A percentile compares a stretch with the other conserved stretches of the same genome.
These are phyloP conservation scores for Pseudorhombus dupliciocellatus DNA, from an alignment of 2,113 vertebrate genomes.

Conservation along the genomic window DNA sequence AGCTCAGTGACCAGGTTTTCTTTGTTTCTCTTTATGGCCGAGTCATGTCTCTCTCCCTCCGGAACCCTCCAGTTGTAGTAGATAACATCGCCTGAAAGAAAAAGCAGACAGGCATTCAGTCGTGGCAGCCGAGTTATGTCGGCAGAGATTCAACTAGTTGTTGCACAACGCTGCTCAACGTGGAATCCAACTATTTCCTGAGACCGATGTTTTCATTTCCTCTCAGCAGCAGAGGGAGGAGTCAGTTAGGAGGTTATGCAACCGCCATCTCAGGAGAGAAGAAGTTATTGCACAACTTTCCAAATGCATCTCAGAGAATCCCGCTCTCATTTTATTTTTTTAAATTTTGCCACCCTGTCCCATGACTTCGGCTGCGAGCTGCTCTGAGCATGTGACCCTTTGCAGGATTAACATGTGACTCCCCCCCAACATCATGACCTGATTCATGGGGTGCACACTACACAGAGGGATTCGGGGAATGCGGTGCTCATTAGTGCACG, in stretches of 20 bases:
- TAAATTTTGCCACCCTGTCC: neutral
- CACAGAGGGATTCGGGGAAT: neutral
- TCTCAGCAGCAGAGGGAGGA: neutral
- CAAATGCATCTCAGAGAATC: neutral
- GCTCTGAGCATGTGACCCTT: slow-evolving; percentile 35
- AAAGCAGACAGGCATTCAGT: neutral
- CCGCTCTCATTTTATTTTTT: neutral
- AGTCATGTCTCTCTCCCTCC: slow-evolving; percentile 77
- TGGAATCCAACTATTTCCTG: neutral
- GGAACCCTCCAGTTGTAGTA: slow-evolving; percentile 71
- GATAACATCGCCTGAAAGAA: slow-evolving; percentile 54
- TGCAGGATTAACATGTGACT: slow-evolving; percentile 11
- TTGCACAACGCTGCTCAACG: neutral
- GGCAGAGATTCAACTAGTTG: too few relatives aligned
- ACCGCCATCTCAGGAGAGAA: neutral
- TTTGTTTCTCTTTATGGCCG: slow-evolving; percentile 70
- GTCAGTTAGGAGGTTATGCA: neutral
- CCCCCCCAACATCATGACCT: neutral
- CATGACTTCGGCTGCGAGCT: slow-evolving; percentile 18
- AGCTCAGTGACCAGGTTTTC: slow-evolving; percentile 66
- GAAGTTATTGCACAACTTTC: neutral
- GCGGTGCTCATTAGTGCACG: slow-evolving; percentile 18
- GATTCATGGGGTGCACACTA: neutral
- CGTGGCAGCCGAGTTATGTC: neutral
- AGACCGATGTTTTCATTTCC: slow-evolving; percentile 1